phyloP scores from a whole-genome alignment of 2,113 vertebrate genomes.

The Apodemus sylvaticus region DNA sequence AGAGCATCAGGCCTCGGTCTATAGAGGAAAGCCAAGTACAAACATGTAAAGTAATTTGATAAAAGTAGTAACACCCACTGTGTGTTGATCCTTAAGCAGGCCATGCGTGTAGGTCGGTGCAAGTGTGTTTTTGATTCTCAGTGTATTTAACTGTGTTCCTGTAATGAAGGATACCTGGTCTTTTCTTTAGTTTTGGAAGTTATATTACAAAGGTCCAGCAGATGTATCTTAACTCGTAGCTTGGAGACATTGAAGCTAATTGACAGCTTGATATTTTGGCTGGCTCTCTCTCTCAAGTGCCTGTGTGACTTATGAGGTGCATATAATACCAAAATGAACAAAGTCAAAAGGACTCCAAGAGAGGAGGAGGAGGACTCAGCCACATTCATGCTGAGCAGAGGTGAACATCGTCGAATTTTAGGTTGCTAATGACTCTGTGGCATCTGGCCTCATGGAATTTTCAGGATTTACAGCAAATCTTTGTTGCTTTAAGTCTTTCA shows the following conservation, averaged over 20 bases:
- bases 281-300: neutral
- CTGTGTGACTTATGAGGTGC: neutral
- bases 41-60: neutral
- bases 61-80: neutral
- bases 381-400: constrained; percentile 7
- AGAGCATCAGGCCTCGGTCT: neutral
- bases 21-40: neutral
- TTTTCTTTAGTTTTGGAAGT: constrained; percentile 53
- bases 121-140: neutral
- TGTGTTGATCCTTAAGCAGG: neutral
- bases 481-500: constrained; percentile 47
- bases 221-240: neutral
- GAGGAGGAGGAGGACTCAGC: neutral
- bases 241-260: neutral
- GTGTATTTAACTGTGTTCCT: neutral
- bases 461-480: constrained; percentile 30
- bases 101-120: neutral
- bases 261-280: neutral
- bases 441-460: neutral
- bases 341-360: neutral
- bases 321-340: neutral
- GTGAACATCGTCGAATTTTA: constrained; percentile 41
- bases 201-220: constrained; percentile 28
- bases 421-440: neutral
- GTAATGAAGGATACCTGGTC: neutral